Evolutionary conservation across 2,888 invertebrate species (phyloP), one percentile per base, ranked within the genome.

Genomic region (Orchestes rusci): DNA sequence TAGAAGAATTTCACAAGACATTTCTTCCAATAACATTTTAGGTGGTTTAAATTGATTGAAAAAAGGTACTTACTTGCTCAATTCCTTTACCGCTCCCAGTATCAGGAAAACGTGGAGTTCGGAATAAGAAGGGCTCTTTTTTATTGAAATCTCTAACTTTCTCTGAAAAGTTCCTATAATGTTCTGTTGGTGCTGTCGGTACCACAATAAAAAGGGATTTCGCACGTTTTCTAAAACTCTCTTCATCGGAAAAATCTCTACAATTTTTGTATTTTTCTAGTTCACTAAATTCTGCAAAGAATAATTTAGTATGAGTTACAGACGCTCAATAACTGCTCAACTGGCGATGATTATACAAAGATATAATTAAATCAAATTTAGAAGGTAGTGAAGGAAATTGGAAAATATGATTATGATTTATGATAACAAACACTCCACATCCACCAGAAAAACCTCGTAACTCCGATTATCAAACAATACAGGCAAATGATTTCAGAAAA

Each of bases 131-230:
- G 0, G 95, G 95, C 50, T 80, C 76, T 64, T 71, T 73, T 37
- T 73, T 72, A 65, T 87, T 93, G 69, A 87, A 92, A 40, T 76
- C 71, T 40, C 84, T 77, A 16, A 96, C 95, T 64, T 75, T 75
- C 36, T 79, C 73, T 10, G 86, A 85, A 66, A 97, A 96, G 20
- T 79, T 73, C 54, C 80, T 79, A 60, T 84, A 84, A 56, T 77
- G 77, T 53, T 79, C 74, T 35, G 71, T 64, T 1, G 94, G 92
- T 34, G 91, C 88, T 16, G 91, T 88, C 0, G 90, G 84, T 1
- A 88, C 90, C 31, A 96, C 84, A 15, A 95, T 90, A 48, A 96
- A 74, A 17, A 95, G 71, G 2, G 90, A 92, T 59, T 82, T 79
- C 2, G 87, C 87, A 34, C 82, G 74, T 61, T 82, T 83, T 55